Evolutionary conservation across 2,888 invertebrate genomes (phyloP).

Genomic region (Antheraea yamamai): DNA sequence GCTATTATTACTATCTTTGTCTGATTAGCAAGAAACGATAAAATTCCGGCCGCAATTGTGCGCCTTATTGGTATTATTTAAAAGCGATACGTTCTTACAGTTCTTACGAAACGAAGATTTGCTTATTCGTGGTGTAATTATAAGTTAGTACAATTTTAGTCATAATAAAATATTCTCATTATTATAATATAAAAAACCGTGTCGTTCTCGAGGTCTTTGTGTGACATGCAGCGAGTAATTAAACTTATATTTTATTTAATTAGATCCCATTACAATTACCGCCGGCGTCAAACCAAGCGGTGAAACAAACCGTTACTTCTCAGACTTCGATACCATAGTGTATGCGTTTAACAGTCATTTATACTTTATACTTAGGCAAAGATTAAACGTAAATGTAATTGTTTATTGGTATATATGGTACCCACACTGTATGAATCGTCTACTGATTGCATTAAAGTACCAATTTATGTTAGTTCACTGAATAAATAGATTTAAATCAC

Average conservation of each 20-base stretch:
- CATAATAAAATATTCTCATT: not conserved
- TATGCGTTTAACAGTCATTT: conserved; percentile 21
- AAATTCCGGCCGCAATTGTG: not conserved
- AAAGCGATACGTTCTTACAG: not conserved
- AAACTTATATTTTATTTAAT: conserved; percentile 11
- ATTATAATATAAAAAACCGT: not conserved
- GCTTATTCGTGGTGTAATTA: not conserved
- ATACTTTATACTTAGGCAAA: not conserved
- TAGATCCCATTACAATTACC: conserved; percentile 41
- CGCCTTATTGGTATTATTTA: not conserved
- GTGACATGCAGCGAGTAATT: not conserved
- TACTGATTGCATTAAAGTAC: too few species aligned
- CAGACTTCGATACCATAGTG: conserved; percentile 26
- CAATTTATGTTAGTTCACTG: too few species aligned
- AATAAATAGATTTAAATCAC: too few species aligned
- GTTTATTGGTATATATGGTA: not conserved
- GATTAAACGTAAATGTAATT: not conserved
- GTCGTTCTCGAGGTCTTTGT: not conserved
- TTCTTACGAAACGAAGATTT: not conserved
- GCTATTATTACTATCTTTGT: too few species aligned
- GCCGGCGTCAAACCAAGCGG: conserved; percentile 42
- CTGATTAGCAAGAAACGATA: too few species aligned
- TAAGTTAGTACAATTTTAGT: not conserved
- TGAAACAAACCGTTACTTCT: conserved; percentile 41
- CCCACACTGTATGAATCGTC: too few species aligned